Percentiles rank a stretch among this genome's conserved stretches.
Conservation (phyloP, 2,888 invertebrate genomes). For the Ommatoiulus sabulosus region DNA sequence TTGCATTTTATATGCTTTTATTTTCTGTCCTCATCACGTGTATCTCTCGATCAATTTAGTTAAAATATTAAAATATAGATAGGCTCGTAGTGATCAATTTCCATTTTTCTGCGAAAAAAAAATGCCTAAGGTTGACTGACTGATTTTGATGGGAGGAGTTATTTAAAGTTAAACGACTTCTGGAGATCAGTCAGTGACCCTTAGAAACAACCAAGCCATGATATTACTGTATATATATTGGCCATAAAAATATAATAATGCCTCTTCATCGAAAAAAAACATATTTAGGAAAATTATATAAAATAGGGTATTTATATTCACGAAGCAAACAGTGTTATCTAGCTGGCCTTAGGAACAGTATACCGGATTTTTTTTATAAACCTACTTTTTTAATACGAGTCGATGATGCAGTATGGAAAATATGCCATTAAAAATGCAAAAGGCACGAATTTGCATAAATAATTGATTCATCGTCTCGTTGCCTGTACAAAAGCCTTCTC, state of each 20-base stretch:
- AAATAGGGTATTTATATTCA: conserved; percentile 43
- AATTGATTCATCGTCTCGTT: conserved; percentile 49
- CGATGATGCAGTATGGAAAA: conserved; percentile 30
- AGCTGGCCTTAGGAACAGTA: conserved; percentile 12
- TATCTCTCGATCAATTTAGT: not conserved
- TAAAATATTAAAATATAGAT: conserved; percentile 26
- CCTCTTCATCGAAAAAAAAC: not conserved
- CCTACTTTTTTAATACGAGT: conserved; percentile 41
- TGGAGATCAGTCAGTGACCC: conserved; percentile 45
- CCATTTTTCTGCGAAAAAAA: conserved; percentile 30
- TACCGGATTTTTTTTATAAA: not conserved
- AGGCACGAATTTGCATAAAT: conserved; percentile 47
- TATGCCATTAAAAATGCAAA: conserved; percentile 51
- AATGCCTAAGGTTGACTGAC: conserved; percentile 1
- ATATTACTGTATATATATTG: not conserved
- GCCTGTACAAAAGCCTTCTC: conserved; percentile 34
- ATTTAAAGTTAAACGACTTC: conserved; percentile 45
- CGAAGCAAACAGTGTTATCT: conserved; percentile 17
- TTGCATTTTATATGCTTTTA: too few species aligned
- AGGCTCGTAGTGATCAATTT: conserved; percentile 13
- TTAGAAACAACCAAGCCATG: not conserved
- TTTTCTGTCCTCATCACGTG: too few species aligned
- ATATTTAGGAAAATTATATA: conserved; percentile 25
- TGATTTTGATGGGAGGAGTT: conserved; percentile 22
- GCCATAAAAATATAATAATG: conserved; percentile 30